A percentile compares a stretch with the other conserved stretches of the same genome.
Conservation (phyloP, 2,113 vertebrate species). For the Callionymus lyra region DNA sequence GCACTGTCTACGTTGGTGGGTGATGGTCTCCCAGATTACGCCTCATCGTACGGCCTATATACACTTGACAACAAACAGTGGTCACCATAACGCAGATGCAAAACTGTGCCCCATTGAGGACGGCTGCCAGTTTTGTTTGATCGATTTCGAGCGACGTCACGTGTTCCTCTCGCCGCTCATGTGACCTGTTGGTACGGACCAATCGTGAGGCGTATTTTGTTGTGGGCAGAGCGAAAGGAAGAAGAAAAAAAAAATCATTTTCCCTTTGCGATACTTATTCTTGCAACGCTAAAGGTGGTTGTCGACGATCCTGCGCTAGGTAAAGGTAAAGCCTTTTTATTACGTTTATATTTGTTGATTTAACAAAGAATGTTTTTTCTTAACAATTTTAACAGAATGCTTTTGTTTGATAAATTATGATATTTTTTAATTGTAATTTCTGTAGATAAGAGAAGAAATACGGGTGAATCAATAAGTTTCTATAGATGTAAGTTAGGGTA, state of each 20-base stretch:
- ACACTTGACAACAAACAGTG: conserved; percentile 37
- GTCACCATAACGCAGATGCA: conserved; percentile 1
- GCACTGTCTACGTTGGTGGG: conserved; percentile 11
- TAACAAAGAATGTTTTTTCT: no score
- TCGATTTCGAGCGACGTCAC: conserved; percentile 62
- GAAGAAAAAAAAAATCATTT: conserved; percentile 62
- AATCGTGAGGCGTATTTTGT: conserved; percentile 69
- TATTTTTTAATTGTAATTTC: background rate
- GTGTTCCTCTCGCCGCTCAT: conserved; percentile 65
- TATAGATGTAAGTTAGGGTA: no score
- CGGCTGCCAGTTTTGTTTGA: conserved; percentile 47
- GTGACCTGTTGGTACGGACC: conserved; percentile 60
- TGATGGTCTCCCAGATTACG: conserved; percentile 51
- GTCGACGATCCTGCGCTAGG: conserved; percentile 58
- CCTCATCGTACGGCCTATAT: conserved; percentile 51
- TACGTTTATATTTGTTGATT: background rate
- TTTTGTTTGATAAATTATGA: background rate
- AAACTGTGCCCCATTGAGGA: conserved; percentile 40
- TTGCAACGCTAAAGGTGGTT: conserved; percentile 70
- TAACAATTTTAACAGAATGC: no score
- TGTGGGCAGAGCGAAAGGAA: conserved; percentile 58
- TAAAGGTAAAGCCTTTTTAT: conserved; percentile 48
- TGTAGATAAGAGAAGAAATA: background rate
- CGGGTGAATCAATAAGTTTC: no score
- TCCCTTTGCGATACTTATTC: conserved; percentile 73